These are phyloP conservation scores for Eulimnadia texana DNA, from an alignment of 1,140 invertebrate species.

Conservation along the genomic window DNA sequence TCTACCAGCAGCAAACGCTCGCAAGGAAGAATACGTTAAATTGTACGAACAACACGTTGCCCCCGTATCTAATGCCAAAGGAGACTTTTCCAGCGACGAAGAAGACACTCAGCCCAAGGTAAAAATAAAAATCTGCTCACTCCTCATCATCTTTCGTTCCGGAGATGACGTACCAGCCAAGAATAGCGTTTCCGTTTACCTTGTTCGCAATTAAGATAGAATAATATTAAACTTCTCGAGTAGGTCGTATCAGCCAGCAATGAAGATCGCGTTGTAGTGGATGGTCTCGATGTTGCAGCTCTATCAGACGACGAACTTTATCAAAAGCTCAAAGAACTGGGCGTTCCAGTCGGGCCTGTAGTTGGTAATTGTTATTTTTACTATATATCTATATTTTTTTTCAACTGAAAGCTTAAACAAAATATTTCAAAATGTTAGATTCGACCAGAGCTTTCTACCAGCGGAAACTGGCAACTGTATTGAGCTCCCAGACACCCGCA, in stretches of 20 bases:
- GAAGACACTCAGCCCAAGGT: neutral
- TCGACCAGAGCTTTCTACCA: constrained; percentile 14
- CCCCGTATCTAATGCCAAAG: constrained; percentile 6
- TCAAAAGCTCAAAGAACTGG: constrained; percentile 14
- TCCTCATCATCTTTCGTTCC: neutral
- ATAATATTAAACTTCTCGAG: no score
- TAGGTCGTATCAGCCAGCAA: no score
- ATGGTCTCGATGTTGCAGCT: constrained; percentile 9
- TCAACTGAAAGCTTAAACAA: neutral
- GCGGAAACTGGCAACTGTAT: constrained; percentile 13
- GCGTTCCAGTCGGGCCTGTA: constrained; percentile 17
- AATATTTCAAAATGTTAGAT: constrained; percentile 2
- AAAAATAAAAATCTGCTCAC: neutral
- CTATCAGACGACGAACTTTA: constrained; percentile 18
- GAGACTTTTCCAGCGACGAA: constrained; percentile 16
- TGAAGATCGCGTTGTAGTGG: constrained; percentile 5
- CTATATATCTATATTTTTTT: neutral
- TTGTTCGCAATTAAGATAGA: no score
- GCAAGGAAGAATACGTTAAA: constrained; percentile 15
- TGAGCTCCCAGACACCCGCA: neutral
- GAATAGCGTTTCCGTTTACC: no score
- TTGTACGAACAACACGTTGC: constrained; percentile 17
- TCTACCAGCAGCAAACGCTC: constrained; percentile 9
- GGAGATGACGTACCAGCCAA: neutral
- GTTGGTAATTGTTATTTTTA: constrained; percentile 13